Base-by-base conservation (phyloP, 2,888 invertebrate genomes). In the Callinectes sapidus region DNA sequence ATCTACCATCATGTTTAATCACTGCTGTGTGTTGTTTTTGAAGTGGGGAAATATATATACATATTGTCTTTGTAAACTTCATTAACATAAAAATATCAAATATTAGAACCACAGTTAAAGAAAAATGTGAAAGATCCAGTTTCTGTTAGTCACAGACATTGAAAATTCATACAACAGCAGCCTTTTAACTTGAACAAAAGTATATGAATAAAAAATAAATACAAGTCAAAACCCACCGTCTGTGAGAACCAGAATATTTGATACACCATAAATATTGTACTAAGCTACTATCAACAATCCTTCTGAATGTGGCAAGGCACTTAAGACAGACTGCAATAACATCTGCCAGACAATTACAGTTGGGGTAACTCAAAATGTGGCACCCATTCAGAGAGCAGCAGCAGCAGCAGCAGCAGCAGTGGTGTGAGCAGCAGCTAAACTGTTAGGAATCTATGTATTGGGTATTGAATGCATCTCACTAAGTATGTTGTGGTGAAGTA, bases 41-140 rank as follows among this genome's bases (percentile, higher is more conserved):
- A 1, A 87, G 6, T 8, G 87, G 87, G 54, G 32, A 55, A 90
- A 28, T 85, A 48, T 61, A 90, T 86, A 48, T n/a, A 71, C 28
- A 35, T 35, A 48, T 3, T 23, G 71, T 91, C 87, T 87, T 77
- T 87, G 87, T 88, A 91, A 91, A 91, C 66, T 91, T 87, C 66
- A 91, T 91, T 91, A 91, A 91, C 91, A 91, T 88, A 77, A 91
- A 91, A 91, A 91, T 88, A 88, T 88, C 77, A 91, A 91, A 91
- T 91, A 86, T 91, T 71, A 91, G 88, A 91, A 88, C 88, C 91
- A 71, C n/a, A 71, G 71, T 32, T 66, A 91, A 42, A 77, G 61
- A 90, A 91, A 91, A 91, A 87, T 42, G 42, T 87, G 77, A 66
- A 77, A 91, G 87, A 91, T 91, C 88, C 32, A 88, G 54, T 48